Base-by-base conservation (phyloP, 2,797 vertebrate genomes). In the Scolopax bukidnonensis region DNA sequence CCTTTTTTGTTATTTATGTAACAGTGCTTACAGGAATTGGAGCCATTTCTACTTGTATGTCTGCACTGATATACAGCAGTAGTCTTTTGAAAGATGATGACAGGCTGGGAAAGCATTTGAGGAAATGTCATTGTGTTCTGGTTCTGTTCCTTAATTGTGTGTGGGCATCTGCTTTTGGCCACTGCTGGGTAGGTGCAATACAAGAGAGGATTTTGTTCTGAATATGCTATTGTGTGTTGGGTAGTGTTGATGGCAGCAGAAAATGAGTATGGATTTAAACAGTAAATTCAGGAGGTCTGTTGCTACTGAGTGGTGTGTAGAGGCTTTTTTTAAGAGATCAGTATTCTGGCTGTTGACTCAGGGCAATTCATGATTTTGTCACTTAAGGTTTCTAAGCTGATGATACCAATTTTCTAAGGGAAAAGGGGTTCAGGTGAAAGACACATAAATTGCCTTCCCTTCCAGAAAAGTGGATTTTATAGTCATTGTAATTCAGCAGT, bases 381-480 rank as follows among this genome's bases (percentile, higher is more conserved):
- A 15, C 41, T 76, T 63, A 43, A 3, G 11, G 5, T 65, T 91
- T 89, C 60, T 70, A 40, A 77, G 47, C 33, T 87, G 76, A 87
- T 69, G 40, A 33, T 36, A 64, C 17, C 54, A 71, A 2, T 75
- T 95, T 78, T 87, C 53, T 82, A 57, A 83, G 79, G 79, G 60
- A 59, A 74, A 74, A 70, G 7, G 19, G 33, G 61, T 95, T 89
- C 63, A 63, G 23, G 68, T 80, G 60, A 81, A 89, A 64, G 81
- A 79, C 24, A 15, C 11, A 4, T 63, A 48, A 85, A 87, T 70
- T 74, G 56, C 47, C 59, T 95, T 87, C 16, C 9, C n/a, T 87
- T 91, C 40, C 69, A 80, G 87, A 91, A 47, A 47, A 77, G 48
- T 67, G 56, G 45, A 91, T 94, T 95, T 93, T 83, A 14, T 41